Evolutionary conservation across 2,888 invertebrate genomes (phyloP), one percentile per base, ranked within the genome.

Genomic region (Apodemia hepburni): DNA sequence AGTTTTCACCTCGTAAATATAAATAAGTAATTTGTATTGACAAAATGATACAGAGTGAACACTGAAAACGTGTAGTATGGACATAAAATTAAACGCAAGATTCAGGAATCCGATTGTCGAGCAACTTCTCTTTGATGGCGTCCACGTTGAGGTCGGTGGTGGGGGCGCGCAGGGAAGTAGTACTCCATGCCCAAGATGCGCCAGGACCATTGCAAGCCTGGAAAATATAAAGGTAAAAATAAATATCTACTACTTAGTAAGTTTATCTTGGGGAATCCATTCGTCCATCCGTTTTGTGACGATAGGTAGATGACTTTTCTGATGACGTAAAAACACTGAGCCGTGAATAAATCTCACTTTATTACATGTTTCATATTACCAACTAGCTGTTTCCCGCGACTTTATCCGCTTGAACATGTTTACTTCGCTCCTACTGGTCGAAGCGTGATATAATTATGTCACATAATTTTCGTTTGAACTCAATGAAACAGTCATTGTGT

Each of bases 61-160:
- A n/a, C n/a, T 45, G 42, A 1, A n/a, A 6, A 11, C n/a, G 5
- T 6, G 7, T 15, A 47, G 42, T 42, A 15, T 15, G 15, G 15
- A 15, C 42, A 15, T 42, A 42, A 42, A 54, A 54, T 35, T 95
- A 97, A 77, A 97, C 97, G 90, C 97, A 97, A 81, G 96, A 97
- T 87, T 97, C 97, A 58, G 97, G 97, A 80, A 97, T 94, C 80
- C 97, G 94, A 82, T 96, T 96, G 77, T 97, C 96, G 93, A 97
- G 96, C 68, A 97, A 93, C 79, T 96, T 94, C 85, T 97, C 96
- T 84, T 97, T 97, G 85, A 97, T 97, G 77, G 96, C 96, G 83
- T 96, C 94, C 64, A 97, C 97, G 87, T 96, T 96, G 76, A 96
- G 94, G 75, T 86, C 86, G 59, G 83, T 78, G 58, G 83, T 78